Conservation (phyloP, 2,888 invertebrate genomes). For the Lycaena phlaeas region DNA sequence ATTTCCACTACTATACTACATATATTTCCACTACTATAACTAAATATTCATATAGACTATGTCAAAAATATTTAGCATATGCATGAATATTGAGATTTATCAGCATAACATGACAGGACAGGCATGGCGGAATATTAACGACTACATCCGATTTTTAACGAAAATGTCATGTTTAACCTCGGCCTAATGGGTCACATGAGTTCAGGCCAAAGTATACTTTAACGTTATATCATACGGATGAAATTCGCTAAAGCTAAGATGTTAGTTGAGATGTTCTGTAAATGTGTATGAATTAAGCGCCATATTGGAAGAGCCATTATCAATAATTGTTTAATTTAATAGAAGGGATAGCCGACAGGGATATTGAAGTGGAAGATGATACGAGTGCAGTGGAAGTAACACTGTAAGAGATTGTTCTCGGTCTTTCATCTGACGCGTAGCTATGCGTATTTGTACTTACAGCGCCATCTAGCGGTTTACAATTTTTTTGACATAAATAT, state of each 20-base stretch:
- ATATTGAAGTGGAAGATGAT: background rate
- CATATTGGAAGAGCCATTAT: background rate
- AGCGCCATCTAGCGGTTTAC: no score
- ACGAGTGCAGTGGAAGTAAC: background rate
- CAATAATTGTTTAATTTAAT: slow-evolving; percentile 8
- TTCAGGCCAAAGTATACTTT: background rate
- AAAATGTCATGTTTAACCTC: slow-evolving; percentile 6
- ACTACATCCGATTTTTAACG: slow-evolving; percentile 5
- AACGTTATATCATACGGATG: background rate
- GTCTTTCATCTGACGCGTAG: no score
- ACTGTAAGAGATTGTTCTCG: no score
- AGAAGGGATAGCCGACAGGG: slow-evolving; percentile 2
- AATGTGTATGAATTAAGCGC: no score
- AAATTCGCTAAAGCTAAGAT: background rate
- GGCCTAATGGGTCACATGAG: background rate
- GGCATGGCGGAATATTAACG: slow-evolving; percentile 6
- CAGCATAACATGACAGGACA: background rate
- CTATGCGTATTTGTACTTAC: no score
- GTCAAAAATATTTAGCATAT: no score
- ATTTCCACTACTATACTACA: no score
- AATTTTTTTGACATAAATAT: no score
- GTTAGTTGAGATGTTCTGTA: no score
- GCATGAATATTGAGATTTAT: background rate
- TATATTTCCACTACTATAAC: no score
- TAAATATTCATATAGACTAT: no score